These are phyloP conservation scores for Micropoecilia bifurca DNA, from an alignment of 2,797 vertebrate genomes.

Conservation along the genomic window DNA sequence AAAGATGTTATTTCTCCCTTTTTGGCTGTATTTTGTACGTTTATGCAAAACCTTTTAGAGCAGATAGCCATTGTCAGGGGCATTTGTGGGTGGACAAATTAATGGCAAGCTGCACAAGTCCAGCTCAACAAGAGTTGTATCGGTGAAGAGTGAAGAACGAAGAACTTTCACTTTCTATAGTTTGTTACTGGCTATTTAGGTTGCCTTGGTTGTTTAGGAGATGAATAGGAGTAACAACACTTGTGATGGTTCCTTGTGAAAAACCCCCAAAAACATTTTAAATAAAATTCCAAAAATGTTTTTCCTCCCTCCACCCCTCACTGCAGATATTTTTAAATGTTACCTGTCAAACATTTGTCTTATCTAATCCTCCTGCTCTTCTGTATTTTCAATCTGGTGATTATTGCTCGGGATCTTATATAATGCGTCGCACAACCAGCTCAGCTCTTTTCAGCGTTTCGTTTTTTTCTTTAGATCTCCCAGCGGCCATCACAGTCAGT, in stretches of 20 bases:
- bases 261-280: neutral
- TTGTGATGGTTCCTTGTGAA: neutral
- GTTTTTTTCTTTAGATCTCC: too few species aligned
- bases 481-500: neutral
- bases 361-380: neutral
- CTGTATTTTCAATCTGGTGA: neutral
- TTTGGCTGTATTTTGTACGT: neutral
- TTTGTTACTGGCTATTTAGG: neutral
- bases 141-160: neutral
- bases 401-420: too few species aligned
- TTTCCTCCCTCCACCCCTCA: neutral
- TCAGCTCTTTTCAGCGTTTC: neutral
- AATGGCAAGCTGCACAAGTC: neutral
- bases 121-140: neutral
- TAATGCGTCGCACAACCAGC: neutral
- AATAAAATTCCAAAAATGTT: neutral
- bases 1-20: neutral
- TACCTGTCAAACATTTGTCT: neutral
- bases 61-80: neutral
- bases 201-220: neutral
- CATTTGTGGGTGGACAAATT: neutral
- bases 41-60: neutral
- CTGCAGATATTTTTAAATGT: neutral
- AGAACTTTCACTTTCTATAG: constrained; percentile 8
- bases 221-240: neutral